Conservation (phyloP, 2,888 invertebrate species). For the Cataglyphis livida region DNA sequence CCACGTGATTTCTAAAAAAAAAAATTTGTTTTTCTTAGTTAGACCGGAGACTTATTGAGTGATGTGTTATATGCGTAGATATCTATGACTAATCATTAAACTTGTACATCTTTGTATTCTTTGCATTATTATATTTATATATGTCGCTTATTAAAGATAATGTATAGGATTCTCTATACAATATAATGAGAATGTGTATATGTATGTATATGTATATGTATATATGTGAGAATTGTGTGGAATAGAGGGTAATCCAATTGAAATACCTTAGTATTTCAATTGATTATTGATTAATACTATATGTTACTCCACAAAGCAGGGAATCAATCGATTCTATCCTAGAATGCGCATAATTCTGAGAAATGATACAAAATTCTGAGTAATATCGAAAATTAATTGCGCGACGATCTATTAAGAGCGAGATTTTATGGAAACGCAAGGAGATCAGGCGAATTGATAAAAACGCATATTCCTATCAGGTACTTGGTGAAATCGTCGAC, state of each 20-base stretch:
- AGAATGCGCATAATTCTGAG: background rate
- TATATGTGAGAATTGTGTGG: conserved; percentile 46
- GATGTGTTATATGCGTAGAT: background rate
- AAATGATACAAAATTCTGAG: conserved; percentile 3
- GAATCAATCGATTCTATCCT: conserved; percentile 28
- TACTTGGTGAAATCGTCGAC: conserved; percentile 14
- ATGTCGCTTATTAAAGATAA: conserved; percentile 51
- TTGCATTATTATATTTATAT: background rate
- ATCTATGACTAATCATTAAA: conserved; percentile 16
- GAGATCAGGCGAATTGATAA: background rate
- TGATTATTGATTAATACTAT: conserved; percentile 64
- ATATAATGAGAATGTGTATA: background rate
- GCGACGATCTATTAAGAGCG: background rate
- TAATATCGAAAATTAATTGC: conserved; percentile 15
- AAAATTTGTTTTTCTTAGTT: no score
- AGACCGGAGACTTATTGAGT: no score
- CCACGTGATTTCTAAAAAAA: no score
- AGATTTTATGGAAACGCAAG: background rate
- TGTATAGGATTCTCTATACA: conserved; percentile 52
- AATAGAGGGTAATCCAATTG: conserved; percentile 57
- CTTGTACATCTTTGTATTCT: conserved; percentile 23
- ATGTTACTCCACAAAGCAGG: conserved; percentile 27
- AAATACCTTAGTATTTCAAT: conserved; percentile 52
- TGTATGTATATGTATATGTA: background rate
- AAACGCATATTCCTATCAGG: conserved; percentile 14